Conservation (phyloP, 1,140 invertebrate genomes). For the Planococcus citri region DNA sequence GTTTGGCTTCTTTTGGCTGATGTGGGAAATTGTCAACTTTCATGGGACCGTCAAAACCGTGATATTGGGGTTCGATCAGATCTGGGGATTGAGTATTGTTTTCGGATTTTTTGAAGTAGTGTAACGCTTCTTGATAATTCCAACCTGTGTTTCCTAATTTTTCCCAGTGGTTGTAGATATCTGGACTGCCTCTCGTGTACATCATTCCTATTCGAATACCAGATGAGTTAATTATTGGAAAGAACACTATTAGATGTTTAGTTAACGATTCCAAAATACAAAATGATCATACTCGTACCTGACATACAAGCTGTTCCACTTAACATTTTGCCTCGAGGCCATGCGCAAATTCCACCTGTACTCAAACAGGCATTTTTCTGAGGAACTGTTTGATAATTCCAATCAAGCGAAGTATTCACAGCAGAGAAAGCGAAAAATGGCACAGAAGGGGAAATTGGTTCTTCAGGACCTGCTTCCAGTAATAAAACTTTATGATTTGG, state of each 20-base stretch:
- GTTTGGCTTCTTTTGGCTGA: constrained; percentile 38
- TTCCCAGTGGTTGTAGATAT: constrained; percentile 55
- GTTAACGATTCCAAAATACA: neutral
- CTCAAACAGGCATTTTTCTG: constrained; percentile 41
- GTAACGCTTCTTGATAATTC: constrained; percentile 47
- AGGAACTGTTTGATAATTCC: constrained; percentile 49
- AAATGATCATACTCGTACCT: constrained; percentile 25
- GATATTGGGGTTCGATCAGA: constrained; percentile 36
- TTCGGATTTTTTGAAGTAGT: constrained; percentile 47
- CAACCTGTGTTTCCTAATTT: constrained; percentile 46
- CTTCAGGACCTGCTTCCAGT: constrained; percentile 50
- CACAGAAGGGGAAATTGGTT: constrained; percentile 50
- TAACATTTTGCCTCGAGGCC: constrained; percentile 59
- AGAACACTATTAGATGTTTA: too few relatives aligned
- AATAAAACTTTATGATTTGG: constrained; percentile 38
- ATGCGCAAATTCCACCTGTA: constrained; percentile 50
- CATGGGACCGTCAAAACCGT: constrained; percentile 47
- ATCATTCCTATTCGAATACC: constrained; percentile 59
- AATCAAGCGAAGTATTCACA: constrained; percentile 44
- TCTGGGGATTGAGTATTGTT: constrained; percentile 33
- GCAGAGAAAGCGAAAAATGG: constrained; percentile 46
- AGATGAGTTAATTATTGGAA: too few relatives aligned
- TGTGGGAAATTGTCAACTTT: constrained; percentile 39
- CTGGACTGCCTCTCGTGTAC: constrained; percentile 49
- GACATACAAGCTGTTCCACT: constrained; percentile 72